Base-by-base conservation (phyloP, 2,888 invertebrate genomes). In the Notodromas monacha region DNA sequence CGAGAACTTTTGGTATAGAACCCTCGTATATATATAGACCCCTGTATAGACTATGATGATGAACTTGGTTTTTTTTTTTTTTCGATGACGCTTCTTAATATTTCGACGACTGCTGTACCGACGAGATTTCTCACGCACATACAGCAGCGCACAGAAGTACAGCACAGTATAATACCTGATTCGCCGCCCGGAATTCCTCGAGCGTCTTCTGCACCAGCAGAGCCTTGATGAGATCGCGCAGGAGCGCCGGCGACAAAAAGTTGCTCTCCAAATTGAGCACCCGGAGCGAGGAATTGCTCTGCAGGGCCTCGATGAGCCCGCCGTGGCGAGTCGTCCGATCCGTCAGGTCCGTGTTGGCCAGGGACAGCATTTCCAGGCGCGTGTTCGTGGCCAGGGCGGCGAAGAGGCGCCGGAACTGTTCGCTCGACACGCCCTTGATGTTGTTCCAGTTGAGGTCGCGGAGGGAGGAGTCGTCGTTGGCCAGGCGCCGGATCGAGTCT, bases 371-470 rank as follows among this genome's bases (percentile, higher is more conserved):
- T 53, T 84, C 77, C 43, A 96, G 59, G 49, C 77, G 67, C 33
- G 79, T 77, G 56, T 89, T 96, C 38, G 58, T 60, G 46, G 70
- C 69, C 43, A 96, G 54, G 31, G 70, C 77, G 43, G 68, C 68
- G 54, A 81, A 76, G 35, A 96, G 56, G 48, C 67, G 66, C 42
- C 68, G 65, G 51, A 89, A 72, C 50, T 81, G 74, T 54, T 92
- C 86, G 49, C 84, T 72, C 39, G 86, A 79, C 50, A 96, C 73
- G 56, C 79, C 89, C 66, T 79, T 86, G 57, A 99, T 92, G 57
- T 99, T 99, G 60, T 99, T 99, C 62, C 86, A 76, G 57, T 99
- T 99, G 50, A 99, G 65, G 55, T 77, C 76, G 48, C 66, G 67
- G 45, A 81, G 56, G 46, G 64, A 65, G 43, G 64, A 59, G 56